Percentiles rank a stretch among this genome's conserved stretches.
phyloP scores from a whole-genome alignment of 2,113 vertebrate genomes.

The Daubentonia madagascariensis region DNA sequence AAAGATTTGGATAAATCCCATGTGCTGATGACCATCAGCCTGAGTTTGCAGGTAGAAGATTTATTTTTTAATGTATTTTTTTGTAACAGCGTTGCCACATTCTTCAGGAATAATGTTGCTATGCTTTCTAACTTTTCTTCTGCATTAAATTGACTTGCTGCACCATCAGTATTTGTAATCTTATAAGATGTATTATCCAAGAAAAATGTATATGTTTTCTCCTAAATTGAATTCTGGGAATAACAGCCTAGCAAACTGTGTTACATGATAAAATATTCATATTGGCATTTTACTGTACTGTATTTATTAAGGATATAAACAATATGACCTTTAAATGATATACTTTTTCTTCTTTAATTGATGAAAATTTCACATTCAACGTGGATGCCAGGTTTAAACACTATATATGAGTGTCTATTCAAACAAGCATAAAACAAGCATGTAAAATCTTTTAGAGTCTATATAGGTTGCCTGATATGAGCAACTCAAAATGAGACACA shows the following conservation, averaged over 20 bases:
- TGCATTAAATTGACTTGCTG: not conserved
- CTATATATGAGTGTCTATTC: not conserved
- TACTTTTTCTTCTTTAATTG: constrained; percentile 23
- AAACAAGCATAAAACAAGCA: not conserved
- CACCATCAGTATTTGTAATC: not conserved
- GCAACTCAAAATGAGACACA: not conserved
- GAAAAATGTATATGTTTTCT: not conserved
- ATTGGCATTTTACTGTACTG: constrained; percentile 25
- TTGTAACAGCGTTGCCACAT: not conserved
- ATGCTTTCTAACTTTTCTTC: not conserved
- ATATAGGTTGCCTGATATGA: not conserved
- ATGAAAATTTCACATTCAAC: not conserved
- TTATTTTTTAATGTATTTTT: not conserved
- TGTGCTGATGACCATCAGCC: not conserved
- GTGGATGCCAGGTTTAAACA: not conserved
- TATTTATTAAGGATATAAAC: not conserved
- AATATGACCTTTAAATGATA: constrained; percentile 33
- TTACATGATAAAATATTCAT: constrained; percentile 15
- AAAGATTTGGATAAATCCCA: not conserved
- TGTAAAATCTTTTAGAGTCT: not conserved
- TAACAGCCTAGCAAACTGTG: not conserved
- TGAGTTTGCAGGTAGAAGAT: not conserved
- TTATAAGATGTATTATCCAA: not conserved
- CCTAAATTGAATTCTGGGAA: not conserved
- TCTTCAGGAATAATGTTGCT: not conserved